phyloP scores from a whole-genome alignment of 2,888 invertebrate genomes.

The Diadegma fenestrale region DNA sequence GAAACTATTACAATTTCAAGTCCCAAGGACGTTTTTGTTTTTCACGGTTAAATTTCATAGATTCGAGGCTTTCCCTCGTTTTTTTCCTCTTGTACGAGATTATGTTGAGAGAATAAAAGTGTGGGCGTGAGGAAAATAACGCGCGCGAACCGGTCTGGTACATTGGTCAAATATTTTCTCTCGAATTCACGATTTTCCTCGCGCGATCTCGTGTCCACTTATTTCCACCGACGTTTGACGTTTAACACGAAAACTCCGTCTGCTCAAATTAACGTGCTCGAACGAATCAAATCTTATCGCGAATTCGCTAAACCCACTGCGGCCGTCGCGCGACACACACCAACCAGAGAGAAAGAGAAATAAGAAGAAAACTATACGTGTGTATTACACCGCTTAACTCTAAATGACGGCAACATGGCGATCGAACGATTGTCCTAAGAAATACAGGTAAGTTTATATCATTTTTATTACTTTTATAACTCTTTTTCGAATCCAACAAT shows the following conservation, averaged over 20 bases:
- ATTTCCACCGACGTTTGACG: conserved; percentile 30
- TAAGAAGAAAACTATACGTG: not conserved
- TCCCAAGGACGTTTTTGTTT: not conserved
- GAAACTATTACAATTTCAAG: not conserved
- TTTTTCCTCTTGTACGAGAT: not conserved
- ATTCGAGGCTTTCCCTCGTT: not conserved
- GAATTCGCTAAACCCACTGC: conserved; percentile 27
- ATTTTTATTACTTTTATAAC: not conserved
- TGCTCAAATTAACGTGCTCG: conserved; percentile 45
- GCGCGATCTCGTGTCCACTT: conserved; percentile 16
- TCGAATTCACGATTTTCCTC: conserved; percentile 7
- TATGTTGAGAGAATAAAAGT: conserved; percentile 14
- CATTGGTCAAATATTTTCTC: not conserved
- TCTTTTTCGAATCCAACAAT: not conserved
- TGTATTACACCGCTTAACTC: too few species aligned
- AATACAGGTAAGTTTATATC: conserved; percentile 65
- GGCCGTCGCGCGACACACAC: conserved; percentile 20
- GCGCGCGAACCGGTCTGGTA: conserved; percentile 12
- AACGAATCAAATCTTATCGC: not conserved
- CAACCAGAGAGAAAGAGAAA: too few species aligned
- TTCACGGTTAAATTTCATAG: too few species aligned
- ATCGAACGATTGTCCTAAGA: conserved; percentile 53
- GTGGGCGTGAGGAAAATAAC: not conserved
- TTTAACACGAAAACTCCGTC: not conserved
- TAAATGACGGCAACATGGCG: conserved; percentile 69